A percentile compares a stretch with the other conserved stretches of the same genome.
Conservation (phyloP, 2,888 invertebrate species). For the Epirrhoe alternata region DNA sequence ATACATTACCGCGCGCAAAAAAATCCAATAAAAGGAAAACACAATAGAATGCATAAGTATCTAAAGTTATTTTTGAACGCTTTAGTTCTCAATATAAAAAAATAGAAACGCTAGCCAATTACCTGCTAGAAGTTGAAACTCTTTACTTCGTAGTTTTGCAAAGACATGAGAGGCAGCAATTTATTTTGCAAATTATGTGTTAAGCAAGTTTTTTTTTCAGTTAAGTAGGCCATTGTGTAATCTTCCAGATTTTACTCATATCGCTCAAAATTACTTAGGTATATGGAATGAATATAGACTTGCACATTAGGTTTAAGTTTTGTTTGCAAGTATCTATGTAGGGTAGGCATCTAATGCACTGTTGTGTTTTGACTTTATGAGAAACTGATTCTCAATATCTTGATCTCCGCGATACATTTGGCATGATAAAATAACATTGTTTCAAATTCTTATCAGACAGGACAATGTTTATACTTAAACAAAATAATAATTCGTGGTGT, state of each 20-base stretch:
- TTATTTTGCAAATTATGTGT: conserved; percentile 4
- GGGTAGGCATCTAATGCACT: conserved; percentile 69
- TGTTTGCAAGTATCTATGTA: conserved; percentile 24
- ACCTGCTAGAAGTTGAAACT: conserved; percentile 12
- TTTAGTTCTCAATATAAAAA: conserved; percentile 21
- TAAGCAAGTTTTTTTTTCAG: background rate
- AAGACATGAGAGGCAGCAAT: background rate
- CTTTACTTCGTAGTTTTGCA: background rate
- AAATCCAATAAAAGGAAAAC: conserved; percentile 90
- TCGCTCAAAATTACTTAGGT: conserved; percentile 22
- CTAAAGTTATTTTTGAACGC: conserved; percentile 12
- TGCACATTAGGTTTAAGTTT: conserved; percentile 9
- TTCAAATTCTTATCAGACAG: too few relatives aligned
- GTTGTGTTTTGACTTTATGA: conserved; percentile 57
- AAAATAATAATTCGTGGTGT: background rate
- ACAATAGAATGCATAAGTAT: conserved; percentile 56
- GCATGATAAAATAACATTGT: background rate
- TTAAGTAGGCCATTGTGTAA: background rate
- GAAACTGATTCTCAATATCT: conserved; percentile 61
- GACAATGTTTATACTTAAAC: too few relatives aligned
- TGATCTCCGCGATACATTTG: conserved; percentile 16
- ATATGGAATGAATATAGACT: conserved; percentile 2
- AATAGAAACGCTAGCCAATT: conserved; percentile 23
- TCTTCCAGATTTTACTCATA: conserved; percentile 11
- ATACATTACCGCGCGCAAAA: conserved; percentile 87